Conservation (phyloP, 2,113 vertebrate genomes). For the Capreolus pygargus region DNA sequence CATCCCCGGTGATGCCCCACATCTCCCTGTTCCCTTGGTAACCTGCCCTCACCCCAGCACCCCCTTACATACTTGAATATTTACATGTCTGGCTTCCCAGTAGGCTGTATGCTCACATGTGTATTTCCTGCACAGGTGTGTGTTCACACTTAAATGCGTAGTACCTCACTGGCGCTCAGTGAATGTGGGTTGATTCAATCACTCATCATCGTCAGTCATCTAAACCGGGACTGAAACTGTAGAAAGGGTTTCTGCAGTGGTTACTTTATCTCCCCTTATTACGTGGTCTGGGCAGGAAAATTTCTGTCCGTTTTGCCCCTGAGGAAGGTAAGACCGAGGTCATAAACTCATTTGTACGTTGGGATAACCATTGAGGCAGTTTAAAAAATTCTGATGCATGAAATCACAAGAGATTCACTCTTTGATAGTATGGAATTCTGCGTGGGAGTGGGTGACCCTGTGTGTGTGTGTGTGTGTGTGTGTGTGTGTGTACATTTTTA, state of each 20-base stretch:
- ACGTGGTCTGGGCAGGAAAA: neutral
- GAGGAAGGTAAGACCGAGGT: neutral
- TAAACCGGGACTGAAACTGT: neutral
- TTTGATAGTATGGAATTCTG: neutral
- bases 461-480: too few relatives aligned
- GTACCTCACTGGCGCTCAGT: neutral
- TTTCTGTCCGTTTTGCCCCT: neutral
- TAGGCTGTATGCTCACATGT: neutral
- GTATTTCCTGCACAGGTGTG: neutral
- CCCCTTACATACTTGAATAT: neutral
- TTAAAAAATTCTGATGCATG: neutral
- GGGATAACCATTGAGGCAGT: neutral
- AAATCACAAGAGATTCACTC: neutral
- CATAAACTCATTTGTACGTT: neutral
- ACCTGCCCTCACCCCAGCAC: neutral
- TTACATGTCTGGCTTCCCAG: neutral
- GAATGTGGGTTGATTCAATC: neutral
- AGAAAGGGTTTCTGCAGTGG: neutral
- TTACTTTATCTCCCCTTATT: neutral
- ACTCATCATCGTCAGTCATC: neutral
- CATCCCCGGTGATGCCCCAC: neutral
- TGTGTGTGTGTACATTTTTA: neutral
- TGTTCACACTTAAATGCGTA: neutral
- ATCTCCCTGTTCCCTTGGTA: neutral
- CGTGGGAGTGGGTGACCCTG: neutral